Evolutionary conservation across 2,797 vertebrate species (phyloP), one percentile per base, ranked within the genome.

Genomic region (Catamblyrhynchus diadema): DNA sequence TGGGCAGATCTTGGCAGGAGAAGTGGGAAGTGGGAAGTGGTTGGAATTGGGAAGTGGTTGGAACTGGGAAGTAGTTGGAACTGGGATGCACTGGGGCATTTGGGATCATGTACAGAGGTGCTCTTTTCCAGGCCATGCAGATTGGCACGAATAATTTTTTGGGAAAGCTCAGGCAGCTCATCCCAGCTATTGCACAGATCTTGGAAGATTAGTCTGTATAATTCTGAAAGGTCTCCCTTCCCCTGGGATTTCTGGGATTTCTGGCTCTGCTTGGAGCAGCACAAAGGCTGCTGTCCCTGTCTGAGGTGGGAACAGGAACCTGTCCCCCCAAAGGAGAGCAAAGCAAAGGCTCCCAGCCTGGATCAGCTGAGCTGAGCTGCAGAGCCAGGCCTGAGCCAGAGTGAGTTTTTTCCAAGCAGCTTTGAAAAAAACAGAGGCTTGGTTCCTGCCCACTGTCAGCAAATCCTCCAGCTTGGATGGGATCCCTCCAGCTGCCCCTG

Each of bases 401-500:
- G 20, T 0, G 0, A 73, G 37, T 51, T 51, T 75, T 73, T 62
- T 56, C 75, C 35, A 41, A 88, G 25, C 28, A 33, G 35, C 32
- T 51, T 27, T 24, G 86, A 80, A 80, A 79, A 79, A 93, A 54
- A 0, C 66, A 91, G 84, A 62, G 56, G 44, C 33, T 74, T 65
- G 69, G 47, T 78, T 82, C 61, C 14, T 95, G 57, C 65, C 93
- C 77, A 35, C 67, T 67, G 74, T 53, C 75, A 93, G 92, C 84
- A 94, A 80, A 54, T 8, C 57, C 61, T 85, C 42, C 86, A 27
- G 35, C 60, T 86, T 61, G 79, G 92, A 73, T 23, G 50, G 39
- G 69, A 44, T 91, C 65, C 74, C 75, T 91, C 32, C 47, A 10
- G 65, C 92, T 94, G 93, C 91, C 94, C 93, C 69, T 16, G 28